Percentiles rank a stretch among this genome's conserved stretches.
Evolutionary conservation across 2,797 vertebrate genomes (phyloP).

Genomic region (Ctenopoma multispine): DNA sequence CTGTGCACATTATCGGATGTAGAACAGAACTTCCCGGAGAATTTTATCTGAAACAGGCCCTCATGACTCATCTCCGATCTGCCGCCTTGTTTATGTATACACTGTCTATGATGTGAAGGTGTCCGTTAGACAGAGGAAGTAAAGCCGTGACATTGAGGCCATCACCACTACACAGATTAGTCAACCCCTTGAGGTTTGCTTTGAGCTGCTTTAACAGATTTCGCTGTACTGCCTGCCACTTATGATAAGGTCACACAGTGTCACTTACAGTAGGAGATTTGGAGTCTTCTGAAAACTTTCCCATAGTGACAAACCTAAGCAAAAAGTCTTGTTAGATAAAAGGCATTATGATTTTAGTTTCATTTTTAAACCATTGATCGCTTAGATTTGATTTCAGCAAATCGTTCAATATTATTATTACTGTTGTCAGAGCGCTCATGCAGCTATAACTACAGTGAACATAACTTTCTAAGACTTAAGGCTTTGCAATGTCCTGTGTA

Average conservation of each 20-base stretch:
- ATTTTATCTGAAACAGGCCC: slow-evolving; percentile 25
- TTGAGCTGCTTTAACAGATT: slow-evolving; percentile 29
- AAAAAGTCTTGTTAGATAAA: neutral
- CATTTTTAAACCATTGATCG: neutral
- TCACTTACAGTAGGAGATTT: slow-evolving; percentile 12
- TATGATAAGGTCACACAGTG: neutral
- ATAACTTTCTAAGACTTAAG: neutral
- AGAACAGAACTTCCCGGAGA: slow-evolving; percentile 35
- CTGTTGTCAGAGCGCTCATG: neutral
- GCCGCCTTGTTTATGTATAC: neutral
- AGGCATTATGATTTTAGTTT: neutral
- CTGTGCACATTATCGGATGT: slow-evolving; percentile 5
- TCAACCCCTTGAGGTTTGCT: slow-evolving; percentile 50
- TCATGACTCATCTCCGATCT: slow-evolving; percentile 56
- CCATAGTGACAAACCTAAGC: neutral
- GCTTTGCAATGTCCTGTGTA: slow-evolving; percentile 33
- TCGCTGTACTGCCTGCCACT: slow-evolving; percentile 9
- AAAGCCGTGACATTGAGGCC: slow-evolving; percentile 22
- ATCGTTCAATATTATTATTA: neutral
- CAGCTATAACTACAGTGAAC: neutral
- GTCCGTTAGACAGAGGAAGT: slow-evolving; percentile 74
- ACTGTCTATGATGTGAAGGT: slow-evolving; percentile 8
- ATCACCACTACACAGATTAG: slow-evolving; percentile 70
- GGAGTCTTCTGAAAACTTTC: neutral
- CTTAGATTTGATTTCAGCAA: neutral